Evolutionary conservation across 1,140 invertebrate species (phyloP), one percentile per base, ranked within the genome.

Genomic region (Bombus sylvicola): DNA sequence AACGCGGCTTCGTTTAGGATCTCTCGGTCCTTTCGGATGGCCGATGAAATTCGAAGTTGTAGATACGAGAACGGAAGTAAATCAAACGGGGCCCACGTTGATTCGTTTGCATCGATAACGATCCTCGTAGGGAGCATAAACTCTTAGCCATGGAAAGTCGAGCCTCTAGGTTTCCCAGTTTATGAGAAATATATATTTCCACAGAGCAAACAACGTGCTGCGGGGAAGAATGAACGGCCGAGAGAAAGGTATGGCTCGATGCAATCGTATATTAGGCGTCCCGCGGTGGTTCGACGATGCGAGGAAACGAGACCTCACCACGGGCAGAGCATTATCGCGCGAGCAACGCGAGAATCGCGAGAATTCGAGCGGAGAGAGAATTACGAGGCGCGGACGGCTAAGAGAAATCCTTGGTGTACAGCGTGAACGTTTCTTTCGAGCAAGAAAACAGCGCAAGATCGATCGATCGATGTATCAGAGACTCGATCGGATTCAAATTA

Each of bases 351-450:
- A 72, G 88, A 88, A 89, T 89, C 73, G 82, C 75, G 87, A 87
- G 90, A 92, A 93, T 93, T 86, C 89, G 87, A 92, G 90, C 87
- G 88, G 86, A 92, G 81, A 83, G 88, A 89, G 88, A 92, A 88
- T 91, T 89, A 87, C 86, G 82, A 88, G 83, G 83, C 82, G 79
- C 53, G 81, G 77, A 90, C 47, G 75, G 66, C 8, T 59, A 62
- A 73, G 83, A 84, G 83, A 80, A 90, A 77, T 66, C 74, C 47
- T 18, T 34, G 34, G 81, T 62, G 73, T 77, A 62, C 80, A 25
- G 68, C 57, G n/a, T 39, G 39, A 85, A 81, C 37, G 34, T 43
- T 73, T 85, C 57, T 69, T 73, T 81, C 69, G 9, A 25, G 0
- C 12, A 28, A 66, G 39, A 37, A 34, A 28, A 78, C 83, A 47